A percentile compares a stretch with the other conserved stretches of the same genome.
phyloP scores from a whole-genome alignment of 2,113 vertebrate genomes.

The Neolamprologus sp. region DNA sequence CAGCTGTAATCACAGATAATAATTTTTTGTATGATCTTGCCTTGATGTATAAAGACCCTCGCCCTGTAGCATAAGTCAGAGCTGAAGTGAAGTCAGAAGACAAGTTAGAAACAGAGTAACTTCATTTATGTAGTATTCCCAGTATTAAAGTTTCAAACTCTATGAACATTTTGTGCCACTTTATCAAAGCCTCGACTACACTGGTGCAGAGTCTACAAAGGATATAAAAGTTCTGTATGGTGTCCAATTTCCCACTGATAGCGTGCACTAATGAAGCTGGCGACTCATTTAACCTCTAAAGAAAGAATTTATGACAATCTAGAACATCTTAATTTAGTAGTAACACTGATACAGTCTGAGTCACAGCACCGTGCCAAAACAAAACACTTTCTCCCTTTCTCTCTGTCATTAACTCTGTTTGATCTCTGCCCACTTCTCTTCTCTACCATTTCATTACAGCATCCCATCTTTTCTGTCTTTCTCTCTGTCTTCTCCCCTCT shows the following conservation, averaged over 20 bases:
- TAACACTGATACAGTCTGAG: slow-evolving; percentile 1
- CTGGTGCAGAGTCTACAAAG: neutral
- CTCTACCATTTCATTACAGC: neutral
- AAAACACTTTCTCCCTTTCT: neutral
- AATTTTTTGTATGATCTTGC: neutral
- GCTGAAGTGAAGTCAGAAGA: neutral
- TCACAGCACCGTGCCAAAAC: neutral
- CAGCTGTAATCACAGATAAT: neutral
- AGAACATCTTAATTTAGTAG: slow-evolving; percentile 28
- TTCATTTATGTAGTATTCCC: neutral
- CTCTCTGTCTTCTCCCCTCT: neutral
- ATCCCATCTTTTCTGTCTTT: neutral
- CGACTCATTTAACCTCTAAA: slow-evolving; percentile 44
- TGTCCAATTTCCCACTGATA: slow-evolving; percentile 7
- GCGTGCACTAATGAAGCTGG: slow-evolving; percentile 26
- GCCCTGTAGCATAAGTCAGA: neutral
- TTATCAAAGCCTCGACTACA: neutral
- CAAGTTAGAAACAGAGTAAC: neutral
- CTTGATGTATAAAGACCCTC: neutral
- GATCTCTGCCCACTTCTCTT: neutral
- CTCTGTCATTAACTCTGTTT: neutral
- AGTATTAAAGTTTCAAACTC: neutral
- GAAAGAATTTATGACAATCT: slow-evolving; percentile 24
- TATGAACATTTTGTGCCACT: neutral
- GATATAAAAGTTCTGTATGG: neutral